Percentiles rank a stretch among this genome's conserved stretches.
Evolutionary conservation across 2,797 vertebrate species (phyloP).

Genomic region (Hipposideros larvatus): DNA sequence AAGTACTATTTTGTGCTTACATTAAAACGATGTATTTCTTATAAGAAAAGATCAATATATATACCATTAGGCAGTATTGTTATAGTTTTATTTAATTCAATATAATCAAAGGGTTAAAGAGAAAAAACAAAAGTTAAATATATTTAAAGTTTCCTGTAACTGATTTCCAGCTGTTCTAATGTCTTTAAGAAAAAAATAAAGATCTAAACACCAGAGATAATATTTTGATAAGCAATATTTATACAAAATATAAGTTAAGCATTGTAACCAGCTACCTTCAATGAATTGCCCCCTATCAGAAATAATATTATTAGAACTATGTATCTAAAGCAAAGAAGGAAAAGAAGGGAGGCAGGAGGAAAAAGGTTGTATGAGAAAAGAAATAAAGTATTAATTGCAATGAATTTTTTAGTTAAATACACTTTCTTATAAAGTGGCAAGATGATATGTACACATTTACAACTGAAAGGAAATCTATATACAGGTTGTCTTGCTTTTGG

Average conservation of each 20-base stretch:
- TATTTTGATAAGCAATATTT: slow-evolving; percentile 72
- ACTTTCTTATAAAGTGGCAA: slow-evolving; percentile 77
- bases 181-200: slow-evolving; percentile 69
- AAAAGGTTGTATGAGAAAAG: not conserved
- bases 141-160: slow-evolving; percentile 70
- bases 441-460: slow-evolving; percentile 91
- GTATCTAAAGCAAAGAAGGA: slow-evolving; percentile 49
- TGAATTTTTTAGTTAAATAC: slow-evolving; percentile 82
- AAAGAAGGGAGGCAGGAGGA: not conserved
- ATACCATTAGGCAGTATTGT: slow-evolving; percentile 61
- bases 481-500: slow-evolving; percentile 75
- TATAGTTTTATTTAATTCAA: slow-evolving; percentile 71
- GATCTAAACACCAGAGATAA: slow-evolving; percentile 62
- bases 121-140: slow-evolving; percentile 75
- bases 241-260: slow-evolving; percentile 79
- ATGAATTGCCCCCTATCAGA: slow-evolving; percentile 16
- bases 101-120: slow-evolving; percentile 68
- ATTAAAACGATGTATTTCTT: slow-evolving; percentile 71
- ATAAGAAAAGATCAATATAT: slow-evolving; percentile 69
- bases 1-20: slow-evolving; percentile 77
- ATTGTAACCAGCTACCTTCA: slow-evolving; percentile 64
- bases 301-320: slow-evolving; percentile 60
- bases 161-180: slow-evolving; percentile 60
- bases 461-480: slow-evolving; percentile 85
- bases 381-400: slow-evolving; percentile 62